A percentile compares a stretch with the other conserved stretches of the same genome.
Conservation (phyloP, 2,888 invertebrate genomes). For the Litoditis marina region DNA sequence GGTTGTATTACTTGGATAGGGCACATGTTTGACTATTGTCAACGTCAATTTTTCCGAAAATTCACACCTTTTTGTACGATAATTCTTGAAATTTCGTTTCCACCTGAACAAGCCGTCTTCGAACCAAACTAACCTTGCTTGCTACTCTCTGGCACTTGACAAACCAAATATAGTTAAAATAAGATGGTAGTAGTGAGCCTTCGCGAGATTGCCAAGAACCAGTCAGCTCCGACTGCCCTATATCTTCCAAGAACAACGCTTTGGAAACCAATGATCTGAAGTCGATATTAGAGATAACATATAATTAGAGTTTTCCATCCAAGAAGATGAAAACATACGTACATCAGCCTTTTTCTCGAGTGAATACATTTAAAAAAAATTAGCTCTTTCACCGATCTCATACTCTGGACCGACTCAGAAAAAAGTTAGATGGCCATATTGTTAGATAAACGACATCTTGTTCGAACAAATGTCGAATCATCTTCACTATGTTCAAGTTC, state of each 20-base stretch:
- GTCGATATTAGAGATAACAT: not conserved
- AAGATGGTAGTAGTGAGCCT: slow-evolving; percentile 4
- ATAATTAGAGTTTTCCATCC: not conserved
- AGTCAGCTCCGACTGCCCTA: slow-evolving; percentile 33
- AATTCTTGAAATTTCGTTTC: not conserved
- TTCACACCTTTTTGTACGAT: too few relatives aligned
- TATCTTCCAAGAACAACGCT: slow-evolving; percentile 41
- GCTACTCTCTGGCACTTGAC: slow-evolving; percentile 24
- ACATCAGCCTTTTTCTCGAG: too few relatives aligned
- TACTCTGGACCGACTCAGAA: too few relatives aligned
- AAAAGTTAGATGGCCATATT: too few relatives aligned
- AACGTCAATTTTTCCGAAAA: too few relatives aligned
- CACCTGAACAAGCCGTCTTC: too few relatives aligned
- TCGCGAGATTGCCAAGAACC: slow-evolving; percentile 2
- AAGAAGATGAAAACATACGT: slow-evolving; percentile 4
- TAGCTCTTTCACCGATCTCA: too few relatives aligned
- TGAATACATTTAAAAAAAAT: too few relatives aligned
- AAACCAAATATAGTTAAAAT: slow-evolving; percentile 22
- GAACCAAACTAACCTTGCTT: slow-evolving; percentile 18
- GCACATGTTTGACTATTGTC: too few relatives aligned
- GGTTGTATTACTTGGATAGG: too few relatives aligned
- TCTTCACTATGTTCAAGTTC: too few relatives aligned
- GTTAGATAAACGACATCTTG: not conserved
- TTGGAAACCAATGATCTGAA: slow-evolving; percentile 36
- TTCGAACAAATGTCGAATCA: too few relatives aligned